These are phyloP conservation scores for Balanococcus diminutus DNA, from an alignment of 2,888 invertebrate genomes.

Conservation along the genomic window DNA sequence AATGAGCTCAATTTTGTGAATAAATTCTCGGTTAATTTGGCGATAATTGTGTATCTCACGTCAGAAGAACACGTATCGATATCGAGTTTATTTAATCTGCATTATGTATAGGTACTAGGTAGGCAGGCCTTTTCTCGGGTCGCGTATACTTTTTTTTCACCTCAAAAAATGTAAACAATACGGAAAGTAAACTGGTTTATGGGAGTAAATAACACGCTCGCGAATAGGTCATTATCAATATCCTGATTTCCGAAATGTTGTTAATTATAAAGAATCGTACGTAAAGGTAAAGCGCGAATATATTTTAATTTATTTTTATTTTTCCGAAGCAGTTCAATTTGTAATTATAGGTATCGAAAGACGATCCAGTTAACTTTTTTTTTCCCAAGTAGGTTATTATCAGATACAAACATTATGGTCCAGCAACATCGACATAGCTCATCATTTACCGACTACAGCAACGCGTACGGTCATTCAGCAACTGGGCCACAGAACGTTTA, in stretches of 20 bases:
- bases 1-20: not conserved
- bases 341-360: slow-evolving; percentile 26
- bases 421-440: slow-evolving; percentile 21
- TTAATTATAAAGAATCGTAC: not conserved
- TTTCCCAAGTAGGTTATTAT: slow-evolving; percentile 45
- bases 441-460: slow-evolving; percentile 19
- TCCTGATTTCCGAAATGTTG: not conserved
- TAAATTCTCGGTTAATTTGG: not conserved
- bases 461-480: slow-evolving; percentile 35
- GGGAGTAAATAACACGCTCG: not conserved
- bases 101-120: not conserved
- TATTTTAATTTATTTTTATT: slow-evolving; percentile 29
- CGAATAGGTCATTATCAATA: not conserved
- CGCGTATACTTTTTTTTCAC: not conserved
- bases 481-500: slow-evolving; percentile 47
- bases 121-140: not conserved
- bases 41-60: not conserved
- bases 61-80: not conserved
- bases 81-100: not conserved
- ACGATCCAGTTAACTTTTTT: slow-evolving; percentile 31
- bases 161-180: not conserved
- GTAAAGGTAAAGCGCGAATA: slow-evolving; percentile 1
- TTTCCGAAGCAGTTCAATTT: not conserved
- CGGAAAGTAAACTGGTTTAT: slow-evolving; percentile 13
- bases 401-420: slow-evolving; percentile 36